Evolutionary conservation across 2,888 invertebrate species (phyloP).

Genomic region (Pycnomerus fuliginosus): DNA sequence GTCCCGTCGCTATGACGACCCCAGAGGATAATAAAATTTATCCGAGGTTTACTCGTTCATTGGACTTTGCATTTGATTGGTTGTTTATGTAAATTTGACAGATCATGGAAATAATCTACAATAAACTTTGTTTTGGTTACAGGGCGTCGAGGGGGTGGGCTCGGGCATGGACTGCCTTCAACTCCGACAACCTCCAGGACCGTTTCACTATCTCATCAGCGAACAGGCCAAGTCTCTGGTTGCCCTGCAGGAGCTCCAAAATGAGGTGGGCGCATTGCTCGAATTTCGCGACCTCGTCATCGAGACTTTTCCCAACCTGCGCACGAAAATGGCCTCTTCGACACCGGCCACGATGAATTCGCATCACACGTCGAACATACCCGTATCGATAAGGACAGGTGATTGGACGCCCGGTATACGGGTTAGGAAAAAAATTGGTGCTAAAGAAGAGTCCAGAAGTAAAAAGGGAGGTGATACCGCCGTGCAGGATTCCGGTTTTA

Average conservation of each 20-base stretch:
- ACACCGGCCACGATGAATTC: conserved; percentile 52
- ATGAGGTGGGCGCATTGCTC: conserved; percentile 88
- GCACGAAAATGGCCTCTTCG: conserved; percentile 79
- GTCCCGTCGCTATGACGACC: no score
- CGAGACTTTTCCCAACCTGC: conserved; percentile 90
- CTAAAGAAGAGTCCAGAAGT: conserved; percentile 37
- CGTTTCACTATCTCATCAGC: conserved; percentile 80
- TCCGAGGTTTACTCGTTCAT: no score
- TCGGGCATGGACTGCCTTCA: conserved; percentile 82
- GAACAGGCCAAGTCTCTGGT: conserved; percentile 88
- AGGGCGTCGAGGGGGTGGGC: conserved; percentile 55
- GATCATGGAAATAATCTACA: conserved; percentile 1
- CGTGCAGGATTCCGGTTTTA: conserved; percentile 85
- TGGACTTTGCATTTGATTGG: background rate
- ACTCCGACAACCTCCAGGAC: conserved; percentile 68
- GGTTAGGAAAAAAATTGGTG: conserved; percentile 57
- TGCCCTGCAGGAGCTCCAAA: conserved; percentile 86
- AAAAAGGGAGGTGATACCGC: conserved; percentile 58
- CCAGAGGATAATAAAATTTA: no score
- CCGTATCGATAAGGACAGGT: conserved; percentile 52
- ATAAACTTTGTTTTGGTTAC: conserved; percentile 25
- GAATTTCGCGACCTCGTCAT: conserved; percentile 93
- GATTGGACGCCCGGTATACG: conserved; percentile 84
- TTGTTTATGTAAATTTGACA: no score
- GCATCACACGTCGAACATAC: conserved; percentile 56